Evolutionary conservation across 1,140 invertebrate genomes (phyloP).

Genomic region (Lepidurus couesii): DNA sequence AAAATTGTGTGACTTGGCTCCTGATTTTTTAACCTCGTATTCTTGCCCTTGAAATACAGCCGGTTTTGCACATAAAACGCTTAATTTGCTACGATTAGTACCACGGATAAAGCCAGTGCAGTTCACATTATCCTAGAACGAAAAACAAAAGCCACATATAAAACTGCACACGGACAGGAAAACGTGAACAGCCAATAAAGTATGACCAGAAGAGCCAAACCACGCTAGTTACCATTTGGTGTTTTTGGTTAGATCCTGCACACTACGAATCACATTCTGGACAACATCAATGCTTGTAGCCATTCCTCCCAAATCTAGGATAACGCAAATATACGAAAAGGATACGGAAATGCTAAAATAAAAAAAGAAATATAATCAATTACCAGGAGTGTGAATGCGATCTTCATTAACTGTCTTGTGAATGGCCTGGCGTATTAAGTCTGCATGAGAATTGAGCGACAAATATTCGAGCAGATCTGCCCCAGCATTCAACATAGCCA

Average conservation of each 20-base stretch:
- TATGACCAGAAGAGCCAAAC: neutral
- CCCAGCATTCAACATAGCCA: constrained; percentile 88
- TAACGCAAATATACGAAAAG: constrained; percentile 27
- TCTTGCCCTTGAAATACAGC: constrained; percentile 19
- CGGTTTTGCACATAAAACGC: constrained; percentile 12
- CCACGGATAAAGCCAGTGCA: neutral
- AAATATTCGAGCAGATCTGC: constrained; percentile 90
- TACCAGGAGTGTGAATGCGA: constrained; percentile 67
- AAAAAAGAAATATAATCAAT: constrained; percentile 24
- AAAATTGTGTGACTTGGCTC: constrained; percentile 7
- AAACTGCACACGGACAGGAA: neutral
- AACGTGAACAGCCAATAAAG: constrained; percentile 10
- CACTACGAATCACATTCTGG: constrained; percentile 51
- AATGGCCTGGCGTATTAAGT: constrained; percentile 68
- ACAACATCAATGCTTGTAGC: constrained; percentile 56
- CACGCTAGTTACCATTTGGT: constrained; percentile 39
- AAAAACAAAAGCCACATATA: neutral
- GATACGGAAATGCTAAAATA: constrained; percentile 26
- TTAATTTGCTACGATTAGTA: neutral
- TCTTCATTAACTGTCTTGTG: constrained; percentile 76
- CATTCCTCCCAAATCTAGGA: constrained; percentile 56
- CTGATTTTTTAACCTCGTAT: constrained; percentile 3
- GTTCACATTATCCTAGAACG: constrained; percentile 4
- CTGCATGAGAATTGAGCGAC: constrained; percentile 71
- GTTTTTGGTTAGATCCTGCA: constrained; percentile 41